Evolutionary conservation across 2,888 invertebrate species (phyloP).

Genomic region (Athalia cordata): DNA sequence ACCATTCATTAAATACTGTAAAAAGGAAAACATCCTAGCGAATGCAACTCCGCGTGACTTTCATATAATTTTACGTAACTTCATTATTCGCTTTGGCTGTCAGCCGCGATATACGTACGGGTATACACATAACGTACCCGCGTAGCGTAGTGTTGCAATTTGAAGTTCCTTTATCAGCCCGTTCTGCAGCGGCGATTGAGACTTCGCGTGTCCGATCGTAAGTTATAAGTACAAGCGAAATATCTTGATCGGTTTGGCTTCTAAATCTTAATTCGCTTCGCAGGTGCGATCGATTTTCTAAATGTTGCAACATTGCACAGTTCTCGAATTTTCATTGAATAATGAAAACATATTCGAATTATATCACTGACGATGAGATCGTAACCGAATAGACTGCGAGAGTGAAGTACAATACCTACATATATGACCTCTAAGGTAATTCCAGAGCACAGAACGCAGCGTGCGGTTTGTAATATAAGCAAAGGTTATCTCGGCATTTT

Average conservation of each 20-base stretch:
- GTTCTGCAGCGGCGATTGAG: slow-evolving; percentile 11
- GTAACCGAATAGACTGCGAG: too few relatives aligned
- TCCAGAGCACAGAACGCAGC: too few relatives aligned
- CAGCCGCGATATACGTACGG: background rate
- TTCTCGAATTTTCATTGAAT: background rate
- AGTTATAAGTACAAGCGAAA: background rate
- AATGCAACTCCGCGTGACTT: slow-evolving; percentile 5
- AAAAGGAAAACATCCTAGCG: background rate
- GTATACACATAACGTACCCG: background rate
- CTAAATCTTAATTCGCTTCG: background rate
- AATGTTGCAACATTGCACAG: background rate
- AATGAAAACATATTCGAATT: background rate
- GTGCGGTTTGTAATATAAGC: slow-evolving; percentile 37
- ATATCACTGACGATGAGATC: too few relatives aligned
- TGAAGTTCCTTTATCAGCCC: background rate
- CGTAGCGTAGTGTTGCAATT: too few relatives aligned
- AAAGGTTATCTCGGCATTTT: slow-evolving; percentile 56
- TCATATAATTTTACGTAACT: background rate
- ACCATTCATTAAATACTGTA: slow-evolving; percentile 27
- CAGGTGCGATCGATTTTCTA: background rate
- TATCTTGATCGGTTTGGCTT: slow-evolving; percentile 13
- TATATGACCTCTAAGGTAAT: too few relatives aligned
- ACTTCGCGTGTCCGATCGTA: background rate
- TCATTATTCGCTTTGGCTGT: background rate
- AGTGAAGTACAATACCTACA: too few relatives aligned